Conservation (phyloP, 2,113 vertebrate species). For the Dolichallabes microphthalmus region DNA sequence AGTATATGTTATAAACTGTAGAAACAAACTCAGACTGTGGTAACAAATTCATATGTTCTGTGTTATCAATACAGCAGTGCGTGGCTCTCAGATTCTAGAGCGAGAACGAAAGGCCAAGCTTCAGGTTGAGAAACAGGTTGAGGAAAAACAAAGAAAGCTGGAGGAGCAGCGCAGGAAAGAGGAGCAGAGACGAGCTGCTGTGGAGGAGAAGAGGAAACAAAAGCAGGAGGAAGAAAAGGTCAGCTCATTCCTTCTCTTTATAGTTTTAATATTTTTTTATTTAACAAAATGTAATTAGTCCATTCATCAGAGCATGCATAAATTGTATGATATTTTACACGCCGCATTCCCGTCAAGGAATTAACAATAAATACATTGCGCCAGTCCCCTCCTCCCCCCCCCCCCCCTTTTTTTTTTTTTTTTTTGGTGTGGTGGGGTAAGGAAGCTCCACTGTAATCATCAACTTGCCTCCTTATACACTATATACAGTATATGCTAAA, state of each 20-base stretch:
- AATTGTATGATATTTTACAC: background rate
- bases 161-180: conserved; percentile 88
- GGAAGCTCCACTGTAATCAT: background rate
- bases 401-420: too few species aligned
- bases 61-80: conserved; percentile 71
- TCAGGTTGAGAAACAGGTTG: conserved; percentile 87
- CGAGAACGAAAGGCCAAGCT: conserved; percentile 87
- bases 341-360: background rate
- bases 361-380: background rate
- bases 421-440: too few species aligned
- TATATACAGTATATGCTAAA: background rate
- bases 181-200: conserved; percentile 84
- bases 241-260: background rate
- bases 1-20: background rate
- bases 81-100: conserved; percentile 86
- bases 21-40: background rate
- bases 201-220: conserved; percentile 88
- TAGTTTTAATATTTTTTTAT: background rate
- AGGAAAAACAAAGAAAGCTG: conserved; percentile 86
- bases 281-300: background rate
- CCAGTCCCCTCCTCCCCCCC: too few species aligned
- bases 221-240: conserved; percentile 92
- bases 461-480: background rate
- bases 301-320: background rate
- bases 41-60: background rate